These are phyloP conservation scores for Helicolenus hilgendorfi DNA, from an alignment of 2,797 vertebrate species.

Conservation along the genomic window DNA sequence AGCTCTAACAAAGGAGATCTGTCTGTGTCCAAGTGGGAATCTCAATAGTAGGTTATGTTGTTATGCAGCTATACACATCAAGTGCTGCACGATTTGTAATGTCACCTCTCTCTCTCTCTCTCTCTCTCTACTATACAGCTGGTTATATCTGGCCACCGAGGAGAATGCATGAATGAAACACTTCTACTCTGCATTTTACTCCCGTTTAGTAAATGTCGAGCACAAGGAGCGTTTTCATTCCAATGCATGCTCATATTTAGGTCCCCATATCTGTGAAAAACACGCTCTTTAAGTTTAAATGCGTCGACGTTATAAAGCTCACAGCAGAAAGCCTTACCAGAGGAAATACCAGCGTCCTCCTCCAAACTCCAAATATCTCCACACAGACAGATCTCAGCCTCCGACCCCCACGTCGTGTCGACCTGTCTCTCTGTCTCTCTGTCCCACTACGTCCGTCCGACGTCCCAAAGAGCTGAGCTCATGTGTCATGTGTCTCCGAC, in stretches of 20 bases:
- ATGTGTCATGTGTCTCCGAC: slow-evolving; percentile 74
- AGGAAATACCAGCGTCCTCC: slow-evolving; percentile 48
- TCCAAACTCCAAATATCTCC: slow-evolving; percentile 82
- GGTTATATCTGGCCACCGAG: background rate
- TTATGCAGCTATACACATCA: background rate
- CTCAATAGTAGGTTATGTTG: background rate
- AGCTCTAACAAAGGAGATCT: background rate
- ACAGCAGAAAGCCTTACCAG: slow-evolving; percentile 68
- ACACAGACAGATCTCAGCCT: slow-evolving; percentile 63
- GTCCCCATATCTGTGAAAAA: background rate
- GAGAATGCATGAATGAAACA: background rate
- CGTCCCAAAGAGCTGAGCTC: slow-evolving; percentile 36
- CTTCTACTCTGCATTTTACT: slow-evolving; percentile 2
- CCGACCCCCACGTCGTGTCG: slow-evolving; percentile 9
- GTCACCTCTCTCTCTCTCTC: background rate
- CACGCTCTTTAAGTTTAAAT: background rate
- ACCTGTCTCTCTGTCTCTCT: slow-evolving; percentile 31
- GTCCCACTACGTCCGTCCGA: slow-evolving; percentile 51
- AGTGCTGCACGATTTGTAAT: background rate
- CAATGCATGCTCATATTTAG: background rate
- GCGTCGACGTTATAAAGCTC: background rate
- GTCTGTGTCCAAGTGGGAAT: background rate
- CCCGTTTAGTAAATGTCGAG: background rate
- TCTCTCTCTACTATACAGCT: background rate
- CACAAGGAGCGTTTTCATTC: background rate